Conservation (phyloP, 2,113 vertebrate genomes). For the Callaeas wilsoni region DNA sequence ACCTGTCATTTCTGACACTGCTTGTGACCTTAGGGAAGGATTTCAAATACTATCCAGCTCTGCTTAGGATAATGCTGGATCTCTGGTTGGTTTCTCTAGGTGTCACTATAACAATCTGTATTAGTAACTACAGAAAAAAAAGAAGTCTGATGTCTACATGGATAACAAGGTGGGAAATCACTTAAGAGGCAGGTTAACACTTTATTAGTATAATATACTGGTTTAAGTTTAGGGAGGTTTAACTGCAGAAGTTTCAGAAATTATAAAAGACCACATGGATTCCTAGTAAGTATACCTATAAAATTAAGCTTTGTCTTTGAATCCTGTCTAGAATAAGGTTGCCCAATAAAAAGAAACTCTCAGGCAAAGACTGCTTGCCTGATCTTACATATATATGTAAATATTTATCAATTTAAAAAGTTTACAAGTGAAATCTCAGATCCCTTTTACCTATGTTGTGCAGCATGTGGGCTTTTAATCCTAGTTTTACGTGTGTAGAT, state of each 20-base stretch:
- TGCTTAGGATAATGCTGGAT: not conserved
- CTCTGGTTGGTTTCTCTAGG: not conserved
- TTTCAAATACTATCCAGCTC: not conserved
- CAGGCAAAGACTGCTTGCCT: not conserved
- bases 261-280: not conserved
- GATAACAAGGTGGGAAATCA: not conserved
- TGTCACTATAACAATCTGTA: slow-evolving; percentile 9
- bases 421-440: not conserved
- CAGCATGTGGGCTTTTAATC: not conserved
- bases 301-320: not conserved
- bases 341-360: not conserved
- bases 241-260: not conserved
- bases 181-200: not conserved
- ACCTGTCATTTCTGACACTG: not conserved
- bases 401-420: not conserved
- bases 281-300: not conserved
- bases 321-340: not conserved
- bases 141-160: not conserved
- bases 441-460: not conserved
- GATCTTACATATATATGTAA: not conserved
- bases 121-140: not conserved
- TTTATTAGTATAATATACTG: not conserved
- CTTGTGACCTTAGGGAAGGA: not conserved
- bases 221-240: not conserved
- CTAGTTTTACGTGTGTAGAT: not conserved